Evolutionary conservation across 2,888 invertebrate species (phyloP).

Genomic region (Pseudanteris insignis): DNA sequence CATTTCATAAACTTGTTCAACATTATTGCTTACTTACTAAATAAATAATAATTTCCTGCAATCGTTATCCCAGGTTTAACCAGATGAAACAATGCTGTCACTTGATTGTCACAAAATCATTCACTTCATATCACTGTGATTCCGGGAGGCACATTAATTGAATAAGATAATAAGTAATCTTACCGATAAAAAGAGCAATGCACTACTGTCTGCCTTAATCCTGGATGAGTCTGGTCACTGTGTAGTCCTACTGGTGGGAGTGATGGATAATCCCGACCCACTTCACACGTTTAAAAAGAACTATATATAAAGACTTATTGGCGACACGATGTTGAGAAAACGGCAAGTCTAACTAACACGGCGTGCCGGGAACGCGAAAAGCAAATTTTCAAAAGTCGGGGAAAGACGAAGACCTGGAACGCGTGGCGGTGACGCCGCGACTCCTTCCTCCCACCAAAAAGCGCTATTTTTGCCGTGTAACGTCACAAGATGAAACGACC

Average conservation of each 20-base stretch:
- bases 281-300: slow-evolving; percentile 40
- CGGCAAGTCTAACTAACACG: slow-evolving; percentile 24
- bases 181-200: slow-evolving; percentile 48
- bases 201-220: slow-evolving; percentile 45
- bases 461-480: slow-evolving; percentile 62
- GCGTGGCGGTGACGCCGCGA: slow-evolving; percentile 44
- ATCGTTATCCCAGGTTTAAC: not conserved
- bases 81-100: not conserved
- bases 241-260: slow-evolving; percentile 48
- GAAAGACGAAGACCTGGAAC: slow-evolving; percentile 60
- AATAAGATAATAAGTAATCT: slow-evolving; percentile 37
- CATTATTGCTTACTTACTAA: slow-evolving; percentile 1
- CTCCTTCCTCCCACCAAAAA: slow-evolving; percentile 45
- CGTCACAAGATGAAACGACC: slow-evolving; percentile 60
- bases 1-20: no score
- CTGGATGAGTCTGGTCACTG: slow-evolving; percentile 30
- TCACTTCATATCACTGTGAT: slow-evolving; percentile 7
- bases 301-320: slow-evolving; percentile 27
- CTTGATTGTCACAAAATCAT: slow-evolving; percentile 11
- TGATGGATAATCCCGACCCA: slow-evolving; percentile 51
- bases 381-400: slow-evolving; percentile 55
- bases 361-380: slow-evolving; percentile 20
- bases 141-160: not conserved
- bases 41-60: no score
- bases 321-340: slow-evolving; percentile 30